These are phyloP conservation scores for Drosophila longiperda DNA, from an alignment of 2,888 invertebrate genomes.

Conservation along the genomic window DNA sequence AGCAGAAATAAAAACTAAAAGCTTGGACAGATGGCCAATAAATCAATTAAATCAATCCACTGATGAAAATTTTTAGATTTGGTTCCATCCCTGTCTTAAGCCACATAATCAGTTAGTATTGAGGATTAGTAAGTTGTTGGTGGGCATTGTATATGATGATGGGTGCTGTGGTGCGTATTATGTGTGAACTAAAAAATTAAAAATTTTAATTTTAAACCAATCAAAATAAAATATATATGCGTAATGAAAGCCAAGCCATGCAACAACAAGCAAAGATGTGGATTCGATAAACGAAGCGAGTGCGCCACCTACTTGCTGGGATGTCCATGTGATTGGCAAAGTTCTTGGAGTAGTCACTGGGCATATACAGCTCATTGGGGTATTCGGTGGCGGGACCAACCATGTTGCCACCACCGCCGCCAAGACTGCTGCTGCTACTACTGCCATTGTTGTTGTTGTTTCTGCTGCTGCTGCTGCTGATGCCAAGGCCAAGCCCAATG, in stretches of 20 bases:
- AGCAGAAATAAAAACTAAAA: background rate
- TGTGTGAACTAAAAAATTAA: constrained; percentile 7
- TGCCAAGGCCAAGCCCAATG: constrained; percentile 43
- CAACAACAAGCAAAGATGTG: constrained; percentile 50
- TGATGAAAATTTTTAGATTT: constrained; percentile 16
- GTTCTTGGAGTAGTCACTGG: constrained; percentile 84
- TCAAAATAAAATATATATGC: constrained; percentile 14
- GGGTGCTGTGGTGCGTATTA: constrained; percentile 20
- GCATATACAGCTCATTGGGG: constrained; percentile 84
- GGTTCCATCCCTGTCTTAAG: constrained; percentile 49
- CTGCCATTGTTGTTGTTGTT: constrained; percentile 8
- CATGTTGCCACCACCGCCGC: constrained; percentile 8
- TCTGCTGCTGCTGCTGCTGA: constrained; percentile 17
- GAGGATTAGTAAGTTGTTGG: constrained; percentile 28
- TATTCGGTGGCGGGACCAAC: constrained; percentile 76
- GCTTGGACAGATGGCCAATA: background rate
- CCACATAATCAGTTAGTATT: constrained; percentile 6
- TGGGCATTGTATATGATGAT: constrained; percentile 34
- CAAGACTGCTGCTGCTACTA: constrained; percentile 35
- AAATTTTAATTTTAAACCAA: constrained; percentile 14
- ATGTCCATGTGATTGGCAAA: constrained; percentile 85
- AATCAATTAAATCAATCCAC: constrained; percentile 23
- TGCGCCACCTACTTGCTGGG: constrained; percentile 83
- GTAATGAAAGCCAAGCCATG: constrained; percentile 31
- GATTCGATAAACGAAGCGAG: background rate